Evolutionary conservation across 2,797 vertebrate species (phyloP).

Genomic region (Hozukius guyotensis): DNA sequence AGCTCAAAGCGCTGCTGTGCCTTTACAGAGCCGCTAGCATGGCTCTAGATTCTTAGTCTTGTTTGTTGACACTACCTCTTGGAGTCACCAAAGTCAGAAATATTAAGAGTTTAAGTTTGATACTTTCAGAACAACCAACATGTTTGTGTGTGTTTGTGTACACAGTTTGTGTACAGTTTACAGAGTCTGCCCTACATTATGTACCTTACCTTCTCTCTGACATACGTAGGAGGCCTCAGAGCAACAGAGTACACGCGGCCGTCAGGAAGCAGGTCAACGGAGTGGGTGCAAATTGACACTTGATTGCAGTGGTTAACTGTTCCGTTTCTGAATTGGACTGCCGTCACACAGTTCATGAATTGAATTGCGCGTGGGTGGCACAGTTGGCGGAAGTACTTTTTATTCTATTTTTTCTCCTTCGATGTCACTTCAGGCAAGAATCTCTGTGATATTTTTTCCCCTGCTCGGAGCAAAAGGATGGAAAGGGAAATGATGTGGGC

Average conservation of each 20-base stretch:
- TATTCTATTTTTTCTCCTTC: slow-evolving; percentile 39
- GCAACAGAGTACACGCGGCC: not conserved
- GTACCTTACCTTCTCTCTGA: slow-evolving; percentile 9
- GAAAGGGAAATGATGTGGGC: slow-evolving; percentile 3
- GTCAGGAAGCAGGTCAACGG: slow-evolving; percentile 60
- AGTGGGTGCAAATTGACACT: slow-evolving; percentile 62
- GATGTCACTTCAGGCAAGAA: slow-evolving; percentile 26
- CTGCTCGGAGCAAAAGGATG: not conserved
- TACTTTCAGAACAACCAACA: not conserved
- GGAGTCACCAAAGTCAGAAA: not conserved
- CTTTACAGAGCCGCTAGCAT: not conserved
- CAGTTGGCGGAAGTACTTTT: slow-evolving; percentile 37
- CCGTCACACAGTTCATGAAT: slow-evolving; percentile 56
- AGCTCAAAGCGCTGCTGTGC: no score
- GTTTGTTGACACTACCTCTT: no score
- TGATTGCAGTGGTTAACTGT: slow-evolving; percentile 63
- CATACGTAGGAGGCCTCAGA: not conserved
- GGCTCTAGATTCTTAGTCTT: no score
- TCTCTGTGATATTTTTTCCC: not conserved
- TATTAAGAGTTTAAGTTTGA: not conserved
- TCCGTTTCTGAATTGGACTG: slow-evolving; percentile 52
- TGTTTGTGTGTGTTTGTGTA: not conserved
- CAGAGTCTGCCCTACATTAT: not conserved
- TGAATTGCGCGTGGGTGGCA: slow-evolving; percentile 52
- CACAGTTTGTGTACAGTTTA: not conserved